Conservation (phyloP, 2,797 vertebrate species). For the Phoxinus dragarum region DNA sequence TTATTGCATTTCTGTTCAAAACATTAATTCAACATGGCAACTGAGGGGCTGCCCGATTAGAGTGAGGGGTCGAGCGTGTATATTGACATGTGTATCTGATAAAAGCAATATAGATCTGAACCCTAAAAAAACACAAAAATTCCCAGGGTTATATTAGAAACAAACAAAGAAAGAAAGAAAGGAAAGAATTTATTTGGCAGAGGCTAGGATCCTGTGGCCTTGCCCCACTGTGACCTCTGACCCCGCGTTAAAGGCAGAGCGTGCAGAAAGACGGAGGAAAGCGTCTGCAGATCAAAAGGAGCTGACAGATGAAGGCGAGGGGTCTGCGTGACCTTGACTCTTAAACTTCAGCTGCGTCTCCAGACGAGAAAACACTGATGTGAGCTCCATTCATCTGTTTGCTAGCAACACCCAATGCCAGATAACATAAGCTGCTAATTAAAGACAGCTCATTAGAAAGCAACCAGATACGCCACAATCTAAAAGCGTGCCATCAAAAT, state of each 20-base stretch:
- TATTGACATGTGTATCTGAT: slow-evolving; percentile 88
- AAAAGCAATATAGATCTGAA: slow-evolving; percentile 88
- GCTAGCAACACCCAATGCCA: slow-evolving; percentile 49
- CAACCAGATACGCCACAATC: slow-evolving; percentile 51
- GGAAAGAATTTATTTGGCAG: too few relatives aligned
- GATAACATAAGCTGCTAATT: slow-evolving; percentile 61
- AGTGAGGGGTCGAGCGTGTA: slow-evolving; percentile 53
- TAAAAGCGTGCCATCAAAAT: slow-evolving; percentile 15
- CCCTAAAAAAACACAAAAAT: slow-evolving; percentile 79
- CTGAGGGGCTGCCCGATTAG: slow-evolving; percentile 10
- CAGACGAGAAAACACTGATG: slow-evolving; percentile 58
- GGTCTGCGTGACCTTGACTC: slow-evolving; percentile 82
- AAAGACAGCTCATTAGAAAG: slow-evolving; percentile 58
- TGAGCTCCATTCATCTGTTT: slow-evolving; percentile 59
- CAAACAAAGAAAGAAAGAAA: slow-evolving; percentile 40
- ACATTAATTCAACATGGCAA: slow-evolving; percentile 57
- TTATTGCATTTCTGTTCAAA: slow-evolving; percentile 53
- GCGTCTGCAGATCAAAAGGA: slow-evolving; percentile 83
- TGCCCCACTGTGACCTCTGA: slow-evolving; percentile 73
- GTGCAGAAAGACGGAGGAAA: slow-evolving; percentile 72
- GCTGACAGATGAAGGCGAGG: slow-evolving; percentile 84
- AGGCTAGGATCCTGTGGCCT: slow-evolving; percentile 61
- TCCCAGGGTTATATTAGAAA: slow-evolving; percentile 28
- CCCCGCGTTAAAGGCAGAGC: slow-evolving; percentile 72
- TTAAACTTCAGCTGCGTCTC: slow-evolving; percentile 76